Evolutionary conservation across 2,113 vertebrate genomes (phyloP), one percentile per base, ranked within the genome.

Genomic region (Sarotherodon lohbergeri): DNA sequence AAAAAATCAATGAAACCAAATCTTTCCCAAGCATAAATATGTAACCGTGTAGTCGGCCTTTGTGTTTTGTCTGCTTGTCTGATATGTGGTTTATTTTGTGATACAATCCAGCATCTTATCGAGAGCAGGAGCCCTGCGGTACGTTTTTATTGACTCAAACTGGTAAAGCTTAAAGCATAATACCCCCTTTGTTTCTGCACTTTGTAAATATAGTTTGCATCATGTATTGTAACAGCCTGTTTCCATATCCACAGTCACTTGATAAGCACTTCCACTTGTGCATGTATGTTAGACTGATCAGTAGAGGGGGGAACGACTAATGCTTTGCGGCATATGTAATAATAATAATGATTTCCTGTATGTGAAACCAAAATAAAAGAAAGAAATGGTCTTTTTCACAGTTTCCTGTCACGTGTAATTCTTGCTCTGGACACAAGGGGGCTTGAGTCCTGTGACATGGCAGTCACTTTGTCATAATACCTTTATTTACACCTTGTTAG

Each of bases 321-420:
- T 59, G 41, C 71, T 90, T 87, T 82, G 88, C 90, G 82, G 48
- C 73, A 16, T 86, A 73, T 93, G 89, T 94, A 85, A 85, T 90
- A 84, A 87, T 87, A 22, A 88, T 89, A 19, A 85, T 91, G 88
- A 78, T 78, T 78, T 88, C 36, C 4, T 95, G 88, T 93, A 85
- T 88, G 91, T 93, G 71, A 90, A 92, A 87, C 83, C 87, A 86
- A 88, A 95, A 93, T 92, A 91, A 95, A 91, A 85, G 5, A 88
- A 87, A 82, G 32, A 84, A 87, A 56, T 24, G 3, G 41, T 73
- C 48, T 83, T 90, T 89, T 88, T 24, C 61, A 48, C 50, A 41
- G 6, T 84, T 68, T 80, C 57, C 52, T 80, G 81, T 78, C 71
- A 55, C 56, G 36, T 66, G 93, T 52, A 41, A 57, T 95, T 90